Percentiles rank a stretch among this genome's conserved stretches.
Conservation (phyloP, 2,888 invertebrate genomes). For the Gasteruption jaculator region DNA sequence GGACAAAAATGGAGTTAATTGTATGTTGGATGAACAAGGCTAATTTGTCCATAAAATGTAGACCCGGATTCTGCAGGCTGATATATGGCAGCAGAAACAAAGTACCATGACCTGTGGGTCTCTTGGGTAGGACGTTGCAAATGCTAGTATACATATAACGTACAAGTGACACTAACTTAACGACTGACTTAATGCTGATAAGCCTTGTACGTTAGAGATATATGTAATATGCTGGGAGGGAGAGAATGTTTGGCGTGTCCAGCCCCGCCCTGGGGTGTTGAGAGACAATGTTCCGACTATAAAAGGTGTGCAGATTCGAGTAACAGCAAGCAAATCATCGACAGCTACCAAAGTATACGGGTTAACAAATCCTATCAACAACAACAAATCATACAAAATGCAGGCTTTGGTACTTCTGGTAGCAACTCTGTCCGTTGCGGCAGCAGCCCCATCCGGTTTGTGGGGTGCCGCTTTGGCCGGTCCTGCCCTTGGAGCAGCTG, state of each 20-base stretch:
- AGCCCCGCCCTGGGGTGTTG: conserved; percentile 43
- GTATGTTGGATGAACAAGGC: too few species aligned
- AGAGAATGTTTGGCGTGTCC: conserved; percentile 44
- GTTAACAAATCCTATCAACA: conserved; percentile 10
- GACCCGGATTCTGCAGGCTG: too few species aligned
- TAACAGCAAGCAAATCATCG: conserved; percentile 35
- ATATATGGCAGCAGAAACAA: not conserved
- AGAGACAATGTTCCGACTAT: conserved; percentile 35
- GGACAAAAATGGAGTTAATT: too few species aligned
- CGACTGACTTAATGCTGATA: conserved; percentile 31
- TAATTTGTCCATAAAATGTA: too few species aligned
- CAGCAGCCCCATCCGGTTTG: conserved; percentile 40
- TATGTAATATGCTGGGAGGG: too few species aligned
- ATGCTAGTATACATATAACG: conserved; percentile 3
- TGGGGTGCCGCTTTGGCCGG: conserved; percentile 40
- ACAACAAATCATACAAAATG: conserved; percentile 29
- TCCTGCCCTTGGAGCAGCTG: conserved; percentile 39
- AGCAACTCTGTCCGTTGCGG: conserved; percentile 33
- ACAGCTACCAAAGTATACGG: conserved; percentile 26
- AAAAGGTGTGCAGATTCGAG: conserved; percentile 36
- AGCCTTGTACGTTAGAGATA: too few species aligned
- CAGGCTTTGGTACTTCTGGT: conserved; percentile 33
- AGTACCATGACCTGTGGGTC: conserved; percentile 20
- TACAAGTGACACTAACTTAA: conserved; percentile 26
- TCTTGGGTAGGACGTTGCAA: conserved; percentile 15